Conservation (phyloP, 2,888 invertebrate species). For the Bimastos eiseni region DNA sequence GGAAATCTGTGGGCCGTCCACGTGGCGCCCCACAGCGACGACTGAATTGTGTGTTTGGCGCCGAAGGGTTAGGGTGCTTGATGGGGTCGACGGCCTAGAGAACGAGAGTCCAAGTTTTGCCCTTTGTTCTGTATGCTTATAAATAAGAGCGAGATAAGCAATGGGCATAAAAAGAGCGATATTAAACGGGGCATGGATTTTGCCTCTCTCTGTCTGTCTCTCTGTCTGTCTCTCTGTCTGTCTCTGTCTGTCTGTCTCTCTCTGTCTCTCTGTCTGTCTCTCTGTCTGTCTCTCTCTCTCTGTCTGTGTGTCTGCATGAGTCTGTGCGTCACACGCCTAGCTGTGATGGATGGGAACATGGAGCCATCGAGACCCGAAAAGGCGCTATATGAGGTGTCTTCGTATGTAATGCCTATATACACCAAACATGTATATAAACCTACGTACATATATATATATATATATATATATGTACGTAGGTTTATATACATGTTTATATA, state of each 20-base stretch:
- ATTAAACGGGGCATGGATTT: neutral
- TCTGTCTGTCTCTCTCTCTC: too few relatives aligned
- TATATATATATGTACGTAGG: neutral
- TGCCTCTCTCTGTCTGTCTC: too few relatives aligned
- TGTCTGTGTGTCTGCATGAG: too few relatives aligned
- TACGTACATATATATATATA: neutral
- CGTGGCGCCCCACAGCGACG: conserved; percentile 6
- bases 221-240: too few relatives aligned
- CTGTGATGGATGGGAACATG: too few relatives aligned
- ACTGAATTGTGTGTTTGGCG: neutral
- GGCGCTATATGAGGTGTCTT: too few relatives aligned
- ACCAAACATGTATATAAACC: conserved; percentile 38
- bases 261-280: too few relatives aligned
- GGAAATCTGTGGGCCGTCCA: neutral
- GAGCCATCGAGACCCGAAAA: too few relatives aligned
- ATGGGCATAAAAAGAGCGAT: neutral
- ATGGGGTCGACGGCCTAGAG: neutral
- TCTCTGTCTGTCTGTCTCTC: too few relatives aligned
- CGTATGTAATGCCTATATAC: conserved; percentile 32
- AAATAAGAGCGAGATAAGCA: neutral
- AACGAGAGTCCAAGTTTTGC: neutral
- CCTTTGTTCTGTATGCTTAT: neutral
- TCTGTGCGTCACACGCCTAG: neutral
- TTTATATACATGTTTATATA: neutral
- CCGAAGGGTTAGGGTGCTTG: neutral